Conservation (phyloP, 2,888 invertebrate species). For the Chloroclystis v-ata region DNA sequence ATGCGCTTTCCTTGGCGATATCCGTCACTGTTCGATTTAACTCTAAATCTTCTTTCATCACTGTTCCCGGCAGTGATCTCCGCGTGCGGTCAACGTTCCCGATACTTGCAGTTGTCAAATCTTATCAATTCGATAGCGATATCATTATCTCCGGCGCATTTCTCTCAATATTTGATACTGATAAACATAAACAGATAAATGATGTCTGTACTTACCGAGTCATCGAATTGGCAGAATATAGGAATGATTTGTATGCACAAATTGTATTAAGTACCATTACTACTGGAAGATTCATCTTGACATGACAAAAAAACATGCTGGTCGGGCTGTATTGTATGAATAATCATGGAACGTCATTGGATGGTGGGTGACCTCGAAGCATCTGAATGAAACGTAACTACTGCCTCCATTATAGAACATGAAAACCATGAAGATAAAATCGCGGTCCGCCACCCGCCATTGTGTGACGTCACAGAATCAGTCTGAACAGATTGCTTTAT, state of each 20-base stretch:
- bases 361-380: conserved; percentile 37
- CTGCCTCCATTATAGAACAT: conserved; percentile 38
- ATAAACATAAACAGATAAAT: no score
- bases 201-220: no score
- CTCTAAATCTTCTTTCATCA: no score
- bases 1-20: conserved; percentile 13
- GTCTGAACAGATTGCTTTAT: conserved; percentile 24
- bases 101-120: conserved; percentile 10
- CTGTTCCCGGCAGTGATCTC: conserved; percentile 4
- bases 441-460: conserved; percentile 31
- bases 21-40: no score
- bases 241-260: no score
- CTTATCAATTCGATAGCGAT: conserved; percentile 10
- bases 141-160: conserved; percentile 5
- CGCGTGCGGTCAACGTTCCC: conserved; percentile 2
- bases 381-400: conserved; percentile 35
- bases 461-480: conserved; percentile 35
- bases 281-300: no score
- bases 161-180: background rate
- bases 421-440: conserved; percentile 41
- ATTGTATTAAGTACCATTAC: no score
- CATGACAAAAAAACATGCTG: conserved; percentile 23
- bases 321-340: background rate
- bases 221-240: no score
- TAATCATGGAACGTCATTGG: conserved; percentile 6